Evolutionary conservation across 1,140 invertebrate species (phyloP).

Genomic region (Probaryconus sp.): DNA sequence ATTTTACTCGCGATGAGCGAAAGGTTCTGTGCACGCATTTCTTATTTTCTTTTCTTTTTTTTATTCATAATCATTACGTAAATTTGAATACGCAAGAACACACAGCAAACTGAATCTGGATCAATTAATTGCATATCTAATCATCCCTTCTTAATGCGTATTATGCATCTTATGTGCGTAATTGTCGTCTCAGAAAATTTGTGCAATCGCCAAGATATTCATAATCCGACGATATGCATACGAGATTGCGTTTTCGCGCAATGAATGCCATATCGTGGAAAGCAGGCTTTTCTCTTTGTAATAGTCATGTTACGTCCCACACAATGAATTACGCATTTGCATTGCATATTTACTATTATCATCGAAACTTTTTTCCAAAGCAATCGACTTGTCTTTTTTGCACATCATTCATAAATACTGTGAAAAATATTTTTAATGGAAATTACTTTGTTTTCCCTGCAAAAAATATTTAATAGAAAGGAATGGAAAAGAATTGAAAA

Average conservation of each 20-base stretch:
- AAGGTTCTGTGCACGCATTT: background rate
- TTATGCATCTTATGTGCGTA: background rate
- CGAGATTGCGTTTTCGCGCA: conserved; percentile 30
- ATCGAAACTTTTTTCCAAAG: conserved; percentile 1
- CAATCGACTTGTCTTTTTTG: no score
- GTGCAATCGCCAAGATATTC: conserved; percentile 2
- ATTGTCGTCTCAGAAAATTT: conserved; percentile 2
- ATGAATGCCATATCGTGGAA: conserved; percentile 27
- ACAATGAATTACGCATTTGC: background rate
- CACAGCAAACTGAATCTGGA: conserved; percentile 20
- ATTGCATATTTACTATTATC: no score
- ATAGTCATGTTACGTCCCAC: conserved; percentile 24
- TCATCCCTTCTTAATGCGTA: conserved; percentile 5
- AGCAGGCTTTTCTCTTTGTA: conserved; percentile 23
- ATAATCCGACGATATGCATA: conserved; percentile 28
- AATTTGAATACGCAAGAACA: background rate
- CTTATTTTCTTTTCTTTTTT: conserved; percentile 7
- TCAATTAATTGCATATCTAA: conserved; percentile 7
- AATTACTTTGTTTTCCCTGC: no score
- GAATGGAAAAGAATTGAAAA: no score
- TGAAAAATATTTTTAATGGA: no score
- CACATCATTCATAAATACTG: no score
- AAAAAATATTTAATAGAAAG: no score
- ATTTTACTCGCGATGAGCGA: conserved; percentile 36
- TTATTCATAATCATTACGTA: conserved; percentile 21